Percentiles rank a stretch among this genome's conserved stretches.
These are phyloP conservation scores for Rhombomys opimus DNA, from an alignment of 2,113 vertebrate species.

Conservation along the genomic window DNA sequence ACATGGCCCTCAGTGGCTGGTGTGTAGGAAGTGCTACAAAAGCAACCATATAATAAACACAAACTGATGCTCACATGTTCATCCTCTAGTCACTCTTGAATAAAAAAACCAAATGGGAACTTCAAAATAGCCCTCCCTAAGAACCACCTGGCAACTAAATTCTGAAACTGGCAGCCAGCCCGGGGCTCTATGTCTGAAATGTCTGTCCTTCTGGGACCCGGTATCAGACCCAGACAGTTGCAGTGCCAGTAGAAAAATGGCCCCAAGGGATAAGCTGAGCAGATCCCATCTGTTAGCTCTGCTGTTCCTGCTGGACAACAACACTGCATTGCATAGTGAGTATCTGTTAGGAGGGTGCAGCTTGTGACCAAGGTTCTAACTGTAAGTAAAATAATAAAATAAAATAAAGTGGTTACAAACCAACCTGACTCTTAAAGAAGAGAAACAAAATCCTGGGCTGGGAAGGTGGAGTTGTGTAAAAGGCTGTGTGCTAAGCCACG, in stretches of 20 bases:
- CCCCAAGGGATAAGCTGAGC: background rate
- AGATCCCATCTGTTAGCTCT: constrained; percentile 57
- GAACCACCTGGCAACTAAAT: constrained; percentile 65
- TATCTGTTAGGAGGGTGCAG: background rate
- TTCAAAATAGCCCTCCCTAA: constrained; percentile 44
- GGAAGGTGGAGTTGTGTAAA: background rate
- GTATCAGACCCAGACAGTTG: constrained; percentile 58
- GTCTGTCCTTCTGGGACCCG: constrained; percentile 53
- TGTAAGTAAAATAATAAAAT: background rate
- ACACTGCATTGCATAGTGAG: background rate
- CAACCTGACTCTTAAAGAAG: background rate
- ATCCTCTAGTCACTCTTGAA: constrained; percentile 35
- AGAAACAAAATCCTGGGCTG: background rate
- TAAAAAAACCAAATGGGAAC: constrained; percentile 37
- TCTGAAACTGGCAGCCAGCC: constrained; percentile 65
- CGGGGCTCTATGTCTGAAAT: constrained; percentile 55
- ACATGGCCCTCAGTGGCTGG: background rate
- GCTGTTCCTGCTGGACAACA: constrained; percentile 22
- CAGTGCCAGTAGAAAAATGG: constrained; percentile 36
- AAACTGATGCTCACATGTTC: background rate
- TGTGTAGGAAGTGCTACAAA: background rate
- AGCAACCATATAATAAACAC: background rate
- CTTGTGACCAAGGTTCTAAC: background rate
- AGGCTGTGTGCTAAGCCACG: background rate
- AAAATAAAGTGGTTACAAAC: background rate